phyloP scores from a whole-genome alignment of 2,113 vertebrate genomes.

The Psilopsiagon aurifrons region DNA sequence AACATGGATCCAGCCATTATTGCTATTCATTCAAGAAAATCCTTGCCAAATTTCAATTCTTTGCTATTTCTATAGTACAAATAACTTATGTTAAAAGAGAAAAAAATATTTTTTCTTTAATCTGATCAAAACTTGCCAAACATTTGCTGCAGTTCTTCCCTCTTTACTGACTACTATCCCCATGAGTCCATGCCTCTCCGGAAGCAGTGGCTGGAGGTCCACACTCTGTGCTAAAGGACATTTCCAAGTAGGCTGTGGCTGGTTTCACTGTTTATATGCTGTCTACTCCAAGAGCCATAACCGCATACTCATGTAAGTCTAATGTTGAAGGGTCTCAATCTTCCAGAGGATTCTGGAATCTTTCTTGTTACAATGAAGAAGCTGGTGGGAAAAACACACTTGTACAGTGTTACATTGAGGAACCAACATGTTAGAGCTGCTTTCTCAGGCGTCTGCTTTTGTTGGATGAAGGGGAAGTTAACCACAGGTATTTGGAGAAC shows the following conservation, averaged over 20 bases:
- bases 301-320: neutral
- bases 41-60: neutral
- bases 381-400: neutral
- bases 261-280: neutral
- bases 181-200: neutral
- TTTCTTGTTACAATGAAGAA: neutral
- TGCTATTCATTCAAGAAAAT: neutral
- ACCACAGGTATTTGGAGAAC: neutral
- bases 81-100: neutral
- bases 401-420: neutral
- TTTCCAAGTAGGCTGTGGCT: neutral
- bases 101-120: neutral
- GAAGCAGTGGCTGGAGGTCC: neutral
- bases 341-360: neutral
- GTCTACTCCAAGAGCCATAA: neutral
- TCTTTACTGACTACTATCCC: neutral
- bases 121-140: neutral
- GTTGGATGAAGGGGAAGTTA: neutral
- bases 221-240: neutral
- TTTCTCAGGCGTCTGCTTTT: neutral
- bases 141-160: neutral
- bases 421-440: neutral
- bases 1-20: neutral
- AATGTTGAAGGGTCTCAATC: neutral
- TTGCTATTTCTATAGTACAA: neutral